Conservation (phyloP, 2,797 vertebrate genomes). For the Peromyscus aztecus region DNA sequence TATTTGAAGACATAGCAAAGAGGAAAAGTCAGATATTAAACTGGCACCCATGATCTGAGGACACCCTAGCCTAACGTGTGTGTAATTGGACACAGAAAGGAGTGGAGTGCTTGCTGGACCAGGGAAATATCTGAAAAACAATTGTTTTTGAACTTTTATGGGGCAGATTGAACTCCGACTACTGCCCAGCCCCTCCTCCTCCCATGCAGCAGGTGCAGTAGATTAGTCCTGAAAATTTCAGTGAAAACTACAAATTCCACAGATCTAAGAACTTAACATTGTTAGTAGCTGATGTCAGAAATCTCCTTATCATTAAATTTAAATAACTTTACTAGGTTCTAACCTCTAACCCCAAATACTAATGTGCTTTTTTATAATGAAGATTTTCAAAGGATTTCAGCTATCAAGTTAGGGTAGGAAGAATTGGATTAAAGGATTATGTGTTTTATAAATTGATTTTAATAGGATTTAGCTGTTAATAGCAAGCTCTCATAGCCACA, state of each 20-base stretch:
- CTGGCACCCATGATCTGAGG: background rate
- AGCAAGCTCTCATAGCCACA: background rate
- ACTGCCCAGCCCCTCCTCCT: background rate
- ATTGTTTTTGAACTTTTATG: background rate
- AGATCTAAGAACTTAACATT: slow-evolving; percentile 55
- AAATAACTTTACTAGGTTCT: slow-evolving; percentile 45
- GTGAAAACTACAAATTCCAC: slow-evolving; percentile 4
- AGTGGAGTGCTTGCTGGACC: no score
- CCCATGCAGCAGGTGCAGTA: background rate
- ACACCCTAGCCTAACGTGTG: slow-evolving; percentile 5
- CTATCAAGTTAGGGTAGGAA: slow-evolving; percentile 54
- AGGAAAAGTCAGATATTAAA: background rate
- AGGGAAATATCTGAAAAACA: slow-evolving; percentile 45
- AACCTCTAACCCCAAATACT: background rate
- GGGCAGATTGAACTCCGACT: background rate
- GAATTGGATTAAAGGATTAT: slow-evolving; percentile 68
- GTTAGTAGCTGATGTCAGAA: slow-evolving; percentile 31
- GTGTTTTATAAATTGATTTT: slow-evolving; percentile 70
- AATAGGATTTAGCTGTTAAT: slow-evolving; percentile 73
- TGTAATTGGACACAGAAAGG: background rate
- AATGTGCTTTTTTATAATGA: slow-evolving; percentile 56
- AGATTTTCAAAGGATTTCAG: slow-evolving; percentile 56
- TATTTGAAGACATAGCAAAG: slow-evolving; percentile 51
- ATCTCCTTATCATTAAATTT: background rate
- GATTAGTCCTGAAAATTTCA: background rate